Evolutionary conservation across 2,797 vertebrate species (phyloP), one percentile per base, ranked within the genome.

Genomic region (Trematomus bernacchii): DNA sequence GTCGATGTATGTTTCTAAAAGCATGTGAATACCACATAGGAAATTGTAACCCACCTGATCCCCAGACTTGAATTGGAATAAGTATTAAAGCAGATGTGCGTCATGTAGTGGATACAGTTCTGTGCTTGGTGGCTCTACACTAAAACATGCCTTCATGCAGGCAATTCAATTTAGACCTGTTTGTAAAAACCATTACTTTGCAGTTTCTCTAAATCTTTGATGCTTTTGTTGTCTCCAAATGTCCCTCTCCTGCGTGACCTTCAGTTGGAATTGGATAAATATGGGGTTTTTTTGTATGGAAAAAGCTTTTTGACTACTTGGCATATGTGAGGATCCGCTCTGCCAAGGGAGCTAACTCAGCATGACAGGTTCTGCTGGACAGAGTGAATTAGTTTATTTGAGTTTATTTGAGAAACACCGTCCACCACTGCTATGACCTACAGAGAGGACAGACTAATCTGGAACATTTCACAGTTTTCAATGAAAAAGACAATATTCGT

Each of bases 381-480:
- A 65, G 18, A 62, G 10, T 37, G 19, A 73, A 62, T 76, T 55
- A 13, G 48, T 82, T 65, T 53, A 75, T 79, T 64, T 70, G 33
- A 61, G 59, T 47, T 65, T 53, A 75, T 79, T 64, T 67, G 33
- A 61, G 63, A 44, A 47, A 7, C 47, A 60, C 61, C 47, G 63
- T 21, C 27, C 2, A 42, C n/a, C 15, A 10, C 57, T 42, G 9
- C 5, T 43, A 14, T 8, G 14, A 37, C 53, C 40, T 10, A 10
- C 58, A 51, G 50, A 11, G 55, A 50, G 10, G 55, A 46, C 23
- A 43, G 37, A 71, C 15, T 33, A 27, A 40, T 44, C 43, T 47
- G 30, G 42, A 18, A 61, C 27, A 43, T 73, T 82, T 82, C 9
- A 46, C 23, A 67, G 59, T 46, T 76, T 76, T 59, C 42, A 85